Evolutionary conservation across 2,797 vertebrate genomes (phyloP), one percentile per base, ranked within the genome.

Genomic region (Enteromius treurensis): DNA sequence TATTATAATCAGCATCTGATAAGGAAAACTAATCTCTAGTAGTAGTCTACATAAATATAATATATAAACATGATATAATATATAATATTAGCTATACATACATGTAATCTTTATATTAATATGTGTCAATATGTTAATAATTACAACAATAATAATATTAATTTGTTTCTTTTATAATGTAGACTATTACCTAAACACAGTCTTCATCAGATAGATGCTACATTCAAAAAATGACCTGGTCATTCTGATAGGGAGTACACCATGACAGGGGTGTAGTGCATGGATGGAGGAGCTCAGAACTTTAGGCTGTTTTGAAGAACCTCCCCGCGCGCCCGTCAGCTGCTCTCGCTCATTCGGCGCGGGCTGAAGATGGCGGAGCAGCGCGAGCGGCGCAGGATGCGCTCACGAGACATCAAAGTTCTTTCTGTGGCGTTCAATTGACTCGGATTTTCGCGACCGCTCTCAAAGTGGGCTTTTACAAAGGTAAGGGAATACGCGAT

Each of bases 361-460:
- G 51, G 23, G 55, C 64, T 81, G 88, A 88, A 89, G 87, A 89
- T 89, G 88, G 88, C 88, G 88, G 87, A 87, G 84, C 64, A 55
- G 34, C 84, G 73, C 58, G 73, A 85, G 85, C 77, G 62, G 49
- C 69, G 68, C 70, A 55, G 80, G 85, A 83, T 87, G 85, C 79
- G 68, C 77, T 82, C 67, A 70, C 83, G 37, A 77, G 58, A 77
- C 32, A 77, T 60, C 74, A 58, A 89, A 89, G 77, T 89, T 89
- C 32, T 73, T 69, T 55, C 79, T 70, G 19, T 23, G 37, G 53
- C 32, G 64, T 49, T 5, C 71, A 42, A 9, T n/a, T 58, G 70
- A 62, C 15, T 65, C 47, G 58, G 65, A 26, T 53, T 15, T 51
- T 51, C 26, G 1, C 5, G 7, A 34, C 23, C 58, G 19, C 14